Evolutionary conservation across 2,888 invertebrate genomes (phyloP).

Genomic region (Agrotis exclamationis): DNA sequence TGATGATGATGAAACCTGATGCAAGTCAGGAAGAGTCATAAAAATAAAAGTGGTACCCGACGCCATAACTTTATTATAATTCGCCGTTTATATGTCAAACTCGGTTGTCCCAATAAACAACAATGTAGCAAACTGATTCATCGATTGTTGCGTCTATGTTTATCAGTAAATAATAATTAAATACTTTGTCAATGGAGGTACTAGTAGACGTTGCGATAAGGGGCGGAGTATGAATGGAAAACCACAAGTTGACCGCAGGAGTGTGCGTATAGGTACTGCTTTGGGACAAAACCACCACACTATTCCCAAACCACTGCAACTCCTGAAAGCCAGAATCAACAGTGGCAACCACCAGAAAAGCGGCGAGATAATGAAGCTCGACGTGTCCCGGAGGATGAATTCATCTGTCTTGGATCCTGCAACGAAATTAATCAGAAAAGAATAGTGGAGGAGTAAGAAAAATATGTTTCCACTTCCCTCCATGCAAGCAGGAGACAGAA

Average conservation of each 20-base stretch:
- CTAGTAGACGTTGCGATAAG: background rate
- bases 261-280: background rate
- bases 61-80: background rate
- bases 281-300: too few relatives aligned
- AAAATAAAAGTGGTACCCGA: background rate
- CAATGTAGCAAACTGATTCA: slow-evolving; percentile 8
- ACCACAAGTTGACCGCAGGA: slow-evolving; percentile 36
- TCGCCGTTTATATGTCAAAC: slow-evolving; percentile 3
- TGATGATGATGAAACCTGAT: too few relatives aligned
- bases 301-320: too few relatives aligned
- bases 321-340: too few relatives aligned
- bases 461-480: too few relatives aligned
- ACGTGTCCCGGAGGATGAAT: too few relatives aligned
- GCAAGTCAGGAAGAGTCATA: background rate
- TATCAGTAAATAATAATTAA: background rate
- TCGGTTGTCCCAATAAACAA: slow-evolving; percentile 7
- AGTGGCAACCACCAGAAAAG: too few relatives aligned
- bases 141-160: slow-evolving; percentile 1
- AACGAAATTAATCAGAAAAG: too few relatives aligned
- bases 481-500: too few relatives aligned
- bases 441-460: too few relatives aligned
- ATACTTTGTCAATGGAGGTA: background rate
- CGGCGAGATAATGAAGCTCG: too few relatives aligned
- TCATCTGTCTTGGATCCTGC: too few relatives aligned
- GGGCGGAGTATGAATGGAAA: slow-evolving; percentile 28